Percentiles rank a stretch among this genome's conserved stretches.
These are phyloP conservation scores for Lasioglossum calceatum DNA, from an alignment of 2,888 invertebrate genomes.

Conservation along the genomic window DNA sequence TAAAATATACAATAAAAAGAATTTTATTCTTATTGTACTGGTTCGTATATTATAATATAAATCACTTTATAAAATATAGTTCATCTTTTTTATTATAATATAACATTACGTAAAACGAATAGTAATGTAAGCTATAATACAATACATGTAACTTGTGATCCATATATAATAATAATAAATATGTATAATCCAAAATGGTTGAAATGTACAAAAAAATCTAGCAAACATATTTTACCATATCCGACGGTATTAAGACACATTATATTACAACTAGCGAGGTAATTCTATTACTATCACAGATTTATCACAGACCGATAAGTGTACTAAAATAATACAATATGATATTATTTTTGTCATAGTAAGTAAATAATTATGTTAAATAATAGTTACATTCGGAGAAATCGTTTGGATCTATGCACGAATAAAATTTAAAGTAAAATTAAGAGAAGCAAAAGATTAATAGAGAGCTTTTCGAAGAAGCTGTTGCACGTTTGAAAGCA, in stretches of 20 bases:
- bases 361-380: not conserved
- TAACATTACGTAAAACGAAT: not conserved
- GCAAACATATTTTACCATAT: not conserved
- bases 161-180: not conserved
- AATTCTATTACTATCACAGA: slow-evolving; percentile 6
- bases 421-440: not conserved
- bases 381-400: not conserved
- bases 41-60: slow-evolving; percentile 1
- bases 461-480: not conserved
- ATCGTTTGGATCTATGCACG: not conserved
- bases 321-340: not conserved
- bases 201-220: not conserved
- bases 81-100: not conserved
- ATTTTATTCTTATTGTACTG: not conserved
- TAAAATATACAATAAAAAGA: not conserved
- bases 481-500: not conserved
- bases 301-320: not conserved
- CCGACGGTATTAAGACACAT: not conserved
- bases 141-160: not conserved
- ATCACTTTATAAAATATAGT: not conserved
- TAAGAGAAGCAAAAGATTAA: not conserved
- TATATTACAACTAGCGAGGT: not conserved
- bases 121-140: not conserved
- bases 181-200: not conserved
- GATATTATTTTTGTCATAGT: not conserved